A percentile compares a stretch with the other conserved stretches of the same genome.
phyloP scores from a whole-genome alignment of 2,113 vertebrate genomes.

The Cryptotis parvus region DNA sequence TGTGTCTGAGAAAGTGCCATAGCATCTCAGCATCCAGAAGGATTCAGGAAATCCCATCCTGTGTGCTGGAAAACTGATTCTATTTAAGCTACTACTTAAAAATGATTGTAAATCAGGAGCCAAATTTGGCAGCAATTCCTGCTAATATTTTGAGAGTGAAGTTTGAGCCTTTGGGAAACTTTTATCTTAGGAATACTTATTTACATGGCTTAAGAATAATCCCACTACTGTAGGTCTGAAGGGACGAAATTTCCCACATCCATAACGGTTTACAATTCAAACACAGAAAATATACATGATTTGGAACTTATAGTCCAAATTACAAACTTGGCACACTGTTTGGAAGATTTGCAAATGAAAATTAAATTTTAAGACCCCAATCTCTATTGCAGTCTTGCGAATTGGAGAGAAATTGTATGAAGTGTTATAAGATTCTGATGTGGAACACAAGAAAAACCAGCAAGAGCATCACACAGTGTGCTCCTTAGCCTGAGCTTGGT shows the following conservation, averaged over 20 bases:
- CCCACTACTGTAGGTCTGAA: neutral
- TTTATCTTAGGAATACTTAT: neutral
- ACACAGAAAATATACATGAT: slow-evolving; percentile 42
- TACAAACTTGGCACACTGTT: slow-evolving; percentile 33
- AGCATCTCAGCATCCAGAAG: neutral
- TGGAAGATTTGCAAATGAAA: slow-evolving; percentile 54
- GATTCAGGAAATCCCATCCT: neutral
- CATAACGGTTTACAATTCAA: slow-evolving; percentile 17
- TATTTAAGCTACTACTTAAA: neutral
- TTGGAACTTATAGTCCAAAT: slow-evolving; percentile 27
- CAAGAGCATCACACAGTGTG: neutral
- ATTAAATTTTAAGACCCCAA: slow-evolving; percentile 42
- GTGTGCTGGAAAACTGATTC: neutral
- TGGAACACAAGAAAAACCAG: neutral
- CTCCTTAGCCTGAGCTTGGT: neutral
- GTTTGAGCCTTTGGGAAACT: neutral
- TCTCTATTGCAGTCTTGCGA: neutral
- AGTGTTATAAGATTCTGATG: slow-evolving; percentile 15
- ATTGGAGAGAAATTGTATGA: neutral
- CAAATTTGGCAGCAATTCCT: neutral
- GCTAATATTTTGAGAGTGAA: neutral
- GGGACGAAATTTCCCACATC: neutral
- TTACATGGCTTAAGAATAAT: neutral
- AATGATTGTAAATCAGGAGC: neutral
- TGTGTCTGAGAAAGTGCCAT: neutral